phyloP scores from a whole-genome alignment of 2,888 invertebrate genomes.

The Tryphoninae sp. region DNA sequence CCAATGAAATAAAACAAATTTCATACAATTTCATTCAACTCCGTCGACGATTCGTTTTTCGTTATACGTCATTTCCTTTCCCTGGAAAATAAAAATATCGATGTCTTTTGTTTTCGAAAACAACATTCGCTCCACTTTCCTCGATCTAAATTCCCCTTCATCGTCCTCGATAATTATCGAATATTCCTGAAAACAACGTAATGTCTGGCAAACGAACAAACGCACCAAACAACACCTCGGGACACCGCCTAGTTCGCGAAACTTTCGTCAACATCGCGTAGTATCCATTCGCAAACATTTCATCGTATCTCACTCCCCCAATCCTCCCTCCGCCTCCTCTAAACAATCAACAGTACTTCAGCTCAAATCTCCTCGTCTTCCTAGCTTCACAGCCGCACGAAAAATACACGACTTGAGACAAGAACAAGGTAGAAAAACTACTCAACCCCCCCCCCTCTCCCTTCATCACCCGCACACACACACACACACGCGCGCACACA shows the following conservation, averaged over 20 bases:
- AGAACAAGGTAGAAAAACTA: conserved; percentile 12
- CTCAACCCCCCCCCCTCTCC: not conserved
- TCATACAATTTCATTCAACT: too few species aligned
- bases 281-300: not conserved
- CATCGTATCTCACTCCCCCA: not conserved
- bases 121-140: not conserved
- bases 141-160: not conserved
- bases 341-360: not conserved
- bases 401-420: conserved; percentile 10
- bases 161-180: not conserved
- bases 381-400: not conserved
- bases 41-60: too few species aligned
- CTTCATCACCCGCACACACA: not conserved
- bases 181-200: conserved; percentile 7
- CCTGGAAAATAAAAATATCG: not conserved
- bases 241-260: not conserved
- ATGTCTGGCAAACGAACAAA: not conserved
- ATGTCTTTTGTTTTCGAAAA: not conserved
- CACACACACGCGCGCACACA: conserved; percentile 13
- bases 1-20: too few species aligned
- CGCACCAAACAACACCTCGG: not conserved
- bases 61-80: not conserved
- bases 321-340: not conserved
- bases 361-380: not conserved
- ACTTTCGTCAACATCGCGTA: conserved; percentile 9